phyloP scores from a whole-genome alignment of 2,888 invertebrate species.

The Megaustenia siamemsis region DNA sequence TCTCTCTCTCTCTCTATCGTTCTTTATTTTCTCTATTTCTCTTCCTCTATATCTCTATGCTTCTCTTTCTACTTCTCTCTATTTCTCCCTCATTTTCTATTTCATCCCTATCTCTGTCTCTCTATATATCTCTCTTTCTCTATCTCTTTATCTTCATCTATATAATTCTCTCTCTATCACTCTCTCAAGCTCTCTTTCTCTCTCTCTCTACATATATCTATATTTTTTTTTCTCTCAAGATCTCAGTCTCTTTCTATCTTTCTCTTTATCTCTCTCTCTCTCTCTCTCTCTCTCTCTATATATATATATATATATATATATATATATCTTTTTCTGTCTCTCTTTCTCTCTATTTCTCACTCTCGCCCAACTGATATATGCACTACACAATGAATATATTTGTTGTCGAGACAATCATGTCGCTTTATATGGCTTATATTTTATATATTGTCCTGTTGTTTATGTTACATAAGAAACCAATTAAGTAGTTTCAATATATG shows the following conservation, averaged over 20 bases:
- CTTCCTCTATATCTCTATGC: not conserved
- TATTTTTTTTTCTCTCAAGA: not conserved
- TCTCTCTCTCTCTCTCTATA: not conserved
- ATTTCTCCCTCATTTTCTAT: not conserved
- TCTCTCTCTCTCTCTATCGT: not conserved
- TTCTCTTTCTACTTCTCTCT: not conserved
- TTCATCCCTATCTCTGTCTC: not conserved
- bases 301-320: too few relatives aligned
- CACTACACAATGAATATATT: too few relatives aligned
- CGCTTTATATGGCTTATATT: too few relatives aligned
- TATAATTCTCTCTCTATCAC: not conserved
- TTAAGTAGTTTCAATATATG: too few relatives aligned
- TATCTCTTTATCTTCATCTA: not conserved
- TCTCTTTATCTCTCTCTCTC: not conserved
- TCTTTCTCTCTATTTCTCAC: too few relatives aligned
- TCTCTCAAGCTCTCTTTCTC: not conserved
- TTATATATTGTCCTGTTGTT: too few relatives aligned
- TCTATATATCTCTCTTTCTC: not conserved
- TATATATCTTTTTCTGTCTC: too few relatives aligned
- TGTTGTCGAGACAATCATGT: too few relatives aligned
- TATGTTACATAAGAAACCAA: too few relatives aligned
- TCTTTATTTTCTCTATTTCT: not conserved
- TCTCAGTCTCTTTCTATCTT: not conserved
- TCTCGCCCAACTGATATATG: too few relatives aligned
- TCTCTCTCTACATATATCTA: not conserved